Evolutionary conservation across 2,888 invertebrate genomes (phyloP).

Genomic region (Aporophyla lueneburgensis): DNA sequence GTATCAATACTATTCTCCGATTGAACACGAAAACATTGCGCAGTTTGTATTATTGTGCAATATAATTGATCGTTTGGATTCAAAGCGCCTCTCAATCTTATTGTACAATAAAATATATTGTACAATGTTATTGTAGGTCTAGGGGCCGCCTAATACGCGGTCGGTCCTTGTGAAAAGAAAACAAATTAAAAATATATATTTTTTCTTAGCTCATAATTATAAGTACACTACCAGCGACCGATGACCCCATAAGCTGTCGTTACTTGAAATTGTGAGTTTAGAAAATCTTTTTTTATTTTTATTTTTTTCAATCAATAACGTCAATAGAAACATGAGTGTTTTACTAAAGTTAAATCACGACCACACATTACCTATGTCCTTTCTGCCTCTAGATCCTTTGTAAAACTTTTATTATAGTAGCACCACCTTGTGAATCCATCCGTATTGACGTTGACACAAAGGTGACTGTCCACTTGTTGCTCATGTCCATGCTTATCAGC

Average conservation of each 20-base stretch:
- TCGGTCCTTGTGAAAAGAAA: too few relatives aligned
- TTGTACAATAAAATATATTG: too few relatives aligned
- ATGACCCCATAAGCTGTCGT: too few relatives aligned
- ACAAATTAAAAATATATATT: background rate
- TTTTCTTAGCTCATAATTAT: background rate
- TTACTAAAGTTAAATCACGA: background rate
- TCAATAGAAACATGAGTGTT: background rate
- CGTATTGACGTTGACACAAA: constrained; percentile 12
- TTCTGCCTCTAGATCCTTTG: background rate
- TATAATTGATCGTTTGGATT: too few relatives aligned
- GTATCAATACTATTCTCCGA: too few relatives aligned
- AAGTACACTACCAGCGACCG: background rate
- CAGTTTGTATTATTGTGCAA: too few relatives aligned
- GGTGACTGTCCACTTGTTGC: constrained; percentile 33
- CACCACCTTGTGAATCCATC: constrained; percentile 9
- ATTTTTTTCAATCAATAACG: background rate
- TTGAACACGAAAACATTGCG: too few relatives aligned
- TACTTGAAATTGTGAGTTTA: background rate
- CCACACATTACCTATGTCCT: background rate
- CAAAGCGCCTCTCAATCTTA: too few relatives aligned
- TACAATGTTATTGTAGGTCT: too few relatives aligned
- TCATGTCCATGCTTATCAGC: background rate
- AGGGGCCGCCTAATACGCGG: too few relatives aligned
- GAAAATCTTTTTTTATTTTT: background rate
- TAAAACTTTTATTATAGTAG: constrained; percentile 1